Evolutionary conservation across 2,113 vertebrate genomes (phyloP).

Genomic region (Tachycineta bicolor): DNA sequence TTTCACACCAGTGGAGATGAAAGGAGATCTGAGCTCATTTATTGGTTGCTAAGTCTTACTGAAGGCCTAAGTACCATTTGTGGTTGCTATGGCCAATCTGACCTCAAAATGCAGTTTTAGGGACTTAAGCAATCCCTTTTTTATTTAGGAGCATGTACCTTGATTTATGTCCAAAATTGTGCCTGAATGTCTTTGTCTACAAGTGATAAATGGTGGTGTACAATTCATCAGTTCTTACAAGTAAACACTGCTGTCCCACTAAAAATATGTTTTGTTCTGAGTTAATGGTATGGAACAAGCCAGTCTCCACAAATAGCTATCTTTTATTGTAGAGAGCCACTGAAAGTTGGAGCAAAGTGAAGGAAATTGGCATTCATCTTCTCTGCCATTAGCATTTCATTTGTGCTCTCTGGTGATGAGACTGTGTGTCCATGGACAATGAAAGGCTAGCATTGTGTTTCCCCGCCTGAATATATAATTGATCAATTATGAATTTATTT

Average conservation of each 20-base stretch:
- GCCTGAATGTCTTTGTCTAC: conserved; percentile 76
- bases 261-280: conserved; percentile 84
- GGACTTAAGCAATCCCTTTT: conserved; percentile 72
- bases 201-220: conserved; percentile 75
- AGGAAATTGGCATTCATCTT: conserved; percentile 77
- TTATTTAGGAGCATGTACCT: conserved; percentile 76
- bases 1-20: conserved; percentile 81
- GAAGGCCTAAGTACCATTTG: conserved; percentile 74
- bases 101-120: conserved; percentile 79
- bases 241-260: conserved; percentile 81
- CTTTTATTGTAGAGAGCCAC: conserved; percentile 75
- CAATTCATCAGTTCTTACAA: conserved; percentile 81
- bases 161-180: conserved; percentile 83
- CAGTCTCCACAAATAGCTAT: conserved; percentile 78
- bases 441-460: conserved; percentile 20
- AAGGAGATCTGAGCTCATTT: conserved; percentile 81
- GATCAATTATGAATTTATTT: conserved; percentile 29
- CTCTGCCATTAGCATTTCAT: conserved; percentile 71
- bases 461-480: conserved; percentile 26
- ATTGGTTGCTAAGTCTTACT: conserved; percentile 80
- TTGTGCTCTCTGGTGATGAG: conserved; percentile 61
- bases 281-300: conserved; percentile 84
- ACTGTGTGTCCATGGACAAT: conserved; percentile 53
- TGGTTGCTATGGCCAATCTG: conserved; percentile 79
- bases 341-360: conserved; percentile 78